These are phyloP conservation scores for Dasyprocta punctata DNA, from an alignment of 2,113 vertebrate genomes.

Conservation along the genomic window DNA sequence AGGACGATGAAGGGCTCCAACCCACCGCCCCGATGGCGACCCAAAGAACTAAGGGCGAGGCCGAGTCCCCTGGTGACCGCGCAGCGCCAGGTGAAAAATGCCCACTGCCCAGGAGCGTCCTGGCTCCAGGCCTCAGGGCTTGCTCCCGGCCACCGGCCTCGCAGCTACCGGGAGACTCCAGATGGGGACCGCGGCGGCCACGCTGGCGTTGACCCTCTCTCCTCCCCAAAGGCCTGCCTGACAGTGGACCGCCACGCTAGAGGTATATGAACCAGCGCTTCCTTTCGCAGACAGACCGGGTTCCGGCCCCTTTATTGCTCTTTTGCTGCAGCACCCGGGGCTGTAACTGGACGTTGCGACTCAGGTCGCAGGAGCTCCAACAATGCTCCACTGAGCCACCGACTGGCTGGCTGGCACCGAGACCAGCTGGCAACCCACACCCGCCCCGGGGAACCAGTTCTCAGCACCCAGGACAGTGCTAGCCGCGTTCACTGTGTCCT, in stretches of 20 bases:
- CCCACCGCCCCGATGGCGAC: fast-evolving
- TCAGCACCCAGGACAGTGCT: not conserved
- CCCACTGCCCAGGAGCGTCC: fast-evolving
- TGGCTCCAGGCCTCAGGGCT: not conserved
- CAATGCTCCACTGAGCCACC: not conserved
- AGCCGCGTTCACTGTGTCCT: not conserved
- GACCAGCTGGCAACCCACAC: too few species aligned
- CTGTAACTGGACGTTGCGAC: not conserved
- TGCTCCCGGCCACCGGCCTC: not conserved
- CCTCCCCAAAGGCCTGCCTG: not conserved
- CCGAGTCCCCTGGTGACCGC: not conserved
- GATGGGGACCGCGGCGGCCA: too few species aligned
- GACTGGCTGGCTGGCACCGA: not conserved
- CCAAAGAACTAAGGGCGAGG: not conserved
- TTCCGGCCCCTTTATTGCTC: not conserved
- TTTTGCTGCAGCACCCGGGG: not conserved
- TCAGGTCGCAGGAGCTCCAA: not conserved
- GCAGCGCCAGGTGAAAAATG: not conserved
- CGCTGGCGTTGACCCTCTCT: not conserved
- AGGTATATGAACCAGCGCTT: not conserved
- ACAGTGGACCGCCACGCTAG: not conserved
- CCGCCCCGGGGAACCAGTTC: not conserved
- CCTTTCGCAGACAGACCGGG: fast-evolving
- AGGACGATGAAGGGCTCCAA: not conserved
- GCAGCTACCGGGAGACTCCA: not conserved